Conservation (phyloP, 2,888 invertebrate species). For the Andrena chrysosceles region DNA sequence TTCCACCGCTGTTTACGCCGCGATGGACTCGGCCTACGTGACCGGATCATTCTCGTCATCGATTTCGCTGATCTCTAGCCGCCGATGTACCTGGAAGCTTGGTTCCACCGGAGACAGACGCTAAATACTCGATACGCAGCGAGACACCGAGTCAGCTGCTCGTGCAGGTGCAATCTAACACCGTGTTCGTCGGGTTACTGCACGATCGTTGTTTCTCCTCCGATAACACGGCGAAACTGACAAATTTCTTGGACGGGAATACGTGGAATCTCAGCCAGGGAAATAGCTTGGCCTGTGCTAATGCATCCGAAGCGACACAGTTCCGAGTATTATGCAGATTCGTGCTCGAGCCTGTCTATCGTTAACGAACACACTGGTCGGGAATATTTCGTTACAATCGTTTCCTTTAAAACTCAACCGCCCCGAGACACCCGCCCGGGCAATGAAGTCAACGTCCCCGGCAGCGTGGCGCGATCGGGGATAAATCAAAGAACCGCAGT, state of each 20-base stretch:
- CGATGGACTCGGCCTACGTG: constrained; percentile 13
- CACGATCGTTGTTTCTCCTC: constrained; percentile 24
- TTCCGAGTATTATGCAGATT: not conserved
- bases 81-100: not conserved
- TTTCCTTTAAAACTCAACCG: constrained; percentile 4
- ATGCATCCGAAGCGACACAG: not conserved
- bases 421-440: constrained; percentile 29
- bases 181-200: constrained; percentile 48
- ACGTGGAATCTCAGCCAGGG: not conserved
- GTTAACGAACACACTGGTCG: not conserved
- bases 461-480: constrained; percentile 42
- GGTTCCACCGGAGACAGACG: constrained; percentile 2
- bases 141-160: constrained; percentile 53
- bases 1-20: constrained; percentile 29
- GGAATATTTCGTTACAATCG: not conserved
- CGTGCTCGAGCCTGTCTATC: too few relatives aligned
- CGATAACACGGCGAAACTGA: not conserved
- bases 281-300: not conserved
- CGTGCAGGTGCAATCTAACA: constrained; percentile 56
- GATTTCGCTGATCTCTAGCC: constrained; percentile 35
- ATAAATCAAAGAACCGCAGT: constrained; percentile 57
- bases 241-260: not conserved
- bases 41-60: constrained; percentile 33
- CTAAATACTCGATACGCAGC: constrained; percentile 31
- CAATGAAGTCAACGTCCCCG: constrained; percentile 54